phyloP scores from a whole-genome alignment of 2,888 invertebrate genomes.

The Mystacides longicornis region DNA sequence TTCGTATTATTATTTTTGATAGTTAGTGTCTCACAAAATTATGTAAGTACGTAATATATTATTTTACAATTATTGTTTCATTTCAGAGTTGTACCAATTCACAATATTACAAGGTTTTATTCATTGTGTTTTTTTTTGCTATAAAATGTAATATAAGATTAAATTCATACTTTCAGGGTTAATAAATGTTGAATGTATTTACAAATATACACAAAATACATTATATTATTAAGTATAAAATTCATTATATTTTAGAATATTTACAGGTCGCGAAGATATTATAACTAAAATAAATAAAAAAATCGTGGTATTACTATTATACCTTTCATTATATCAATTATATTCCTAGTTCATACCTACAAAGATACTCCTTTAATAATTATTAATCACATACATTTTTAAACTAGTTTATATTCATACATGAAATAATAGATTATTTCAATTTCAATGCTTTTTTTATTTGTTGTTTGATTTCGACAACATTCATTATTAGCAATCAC shows the following conservation, averaged over 20 bases:
- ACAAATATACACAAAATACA: conserved; percentile 6
- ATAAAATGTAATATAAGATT: neutral
- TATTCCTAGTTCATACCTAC: neutral
- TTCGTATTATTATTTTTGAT: too few species aligned
- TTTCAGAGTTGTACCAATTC: neutral
- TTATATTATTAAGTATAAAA: conserved; percentile 17
- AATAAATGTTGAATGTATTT: neutral
- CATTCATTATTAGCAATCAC: neutral
- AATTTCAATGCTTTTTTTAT: neutral
- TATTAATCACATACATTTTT: neutral
- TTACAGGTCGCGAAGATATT: conserved; percentile 19
- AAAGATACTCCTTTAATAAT: neutral
- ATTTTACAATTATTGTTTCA: neutral
- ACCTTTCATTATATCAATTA: neutral
- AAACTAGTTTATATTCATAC: neutral
- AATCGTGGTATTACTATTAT: neutral
- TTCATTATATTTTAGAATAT: conserved; percentile 17
- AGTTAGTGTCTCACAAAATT: too few species aligned
- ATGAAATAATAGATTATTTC: neutral
- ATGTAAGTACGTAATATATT: neutral
- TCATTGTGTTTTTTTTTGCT: neutral
- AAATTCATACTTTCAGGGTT: neutral
- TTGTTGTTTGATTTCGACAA: neutral
- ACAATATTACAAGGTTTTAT: neutral
- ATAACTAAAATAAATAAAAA: neutral